A percentile compares a stretch with the other conserved stretches of the same genome.
These are phyloP conservation scores for Typhlichthys eigenmanni DNA, from an alignment of 2,797 vertebrate species.

Conservation along the genomic window DNA sequence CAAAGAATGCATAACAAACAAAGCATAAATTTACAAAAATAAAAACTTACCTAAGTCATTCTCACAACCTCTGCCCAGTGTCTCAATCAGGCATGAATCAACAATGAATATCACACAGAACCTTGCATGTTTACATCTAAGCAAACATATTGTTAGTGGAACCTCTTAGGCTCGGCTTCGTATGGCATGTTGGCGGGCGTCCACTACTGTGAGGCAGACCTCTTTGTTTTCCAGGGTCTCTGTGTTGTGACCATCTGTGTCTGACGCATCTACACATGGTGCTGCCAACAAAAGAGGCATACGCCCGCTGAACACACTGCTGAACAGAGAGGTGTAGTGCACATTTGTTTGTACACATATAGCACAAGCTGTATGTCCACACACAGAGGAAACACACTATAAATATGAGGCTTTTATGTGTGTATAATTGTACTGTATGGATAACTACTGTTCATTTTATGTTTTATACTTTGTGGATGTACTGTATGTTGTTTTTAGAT, in stretches of 20 bases:
- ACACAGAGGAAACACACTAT: not conserved
- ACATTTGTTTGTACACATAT: too few relatives aligned
- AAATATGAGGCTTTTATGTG: too few relatives aligned
- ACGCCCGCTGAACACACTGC: constrained; percentile 44
- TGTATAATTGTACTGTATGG: too few relatives aligned
- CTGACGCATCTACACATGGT: constrained; percentile 29
- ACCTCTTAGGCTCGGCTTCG: constrained; percentile 54
- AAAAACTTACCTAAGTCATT: constrained; percentile 1
- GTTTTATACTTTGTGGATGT: too few relatives aligned
- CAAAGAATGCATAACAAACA: too few relatives aligned
- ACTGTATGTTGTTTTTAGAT: too few relatives aligned
- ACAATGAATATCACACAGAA: constrained; percentile 8
- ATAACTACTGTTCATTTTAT: too few relatives aligned
- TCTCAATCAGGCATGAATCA: constrained; percentile 26
- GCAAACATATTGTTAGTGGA: constrained; percentile 57
- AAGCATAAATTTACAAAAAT: too few relatives aligned
- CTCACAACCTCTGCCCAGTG: constrained; percentile 2
- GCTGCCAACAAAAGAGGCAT: constrained; percentile 60
- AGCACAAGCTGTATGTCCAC: not conserved
- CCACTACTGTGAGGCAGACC: constrained; percentile 44
- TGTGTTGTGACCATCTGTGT: constrained; percentile 63
- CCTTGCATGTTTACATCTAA: constrained; percentile 51
- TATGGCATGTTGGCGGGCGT: constrained; percentile 47
- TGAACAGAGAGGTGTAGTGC: constrained; percentile 28
- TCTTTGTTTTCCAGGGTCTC: constrained; percentile 61